Percentiles rank a stretch among this genome's conserved stretches.
Conservation (phyloP, 2,888 invertebrate species). For the Azorinus chamasolen region DNA sequence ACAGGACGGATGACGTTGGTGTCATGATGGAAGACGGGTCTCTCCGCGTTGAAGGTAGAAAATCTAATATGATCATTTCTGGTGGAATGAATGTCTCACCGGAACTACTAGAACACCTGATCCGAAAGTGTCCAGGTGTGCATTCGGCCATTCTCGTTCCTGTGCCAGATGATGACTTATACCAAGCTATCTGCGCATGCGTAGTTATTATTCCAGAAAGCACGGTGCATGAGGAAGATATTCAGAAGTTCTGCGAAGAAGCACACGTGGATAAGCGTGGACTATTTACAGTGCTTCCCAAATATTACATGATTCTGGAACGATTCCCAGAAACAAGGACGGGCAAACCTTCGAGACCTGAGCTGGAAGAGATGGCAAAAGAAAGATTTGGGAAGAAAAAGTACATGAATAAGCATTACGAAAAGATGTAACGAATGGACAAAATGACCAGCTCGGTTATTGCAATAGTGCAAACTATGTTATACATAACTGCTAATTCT, state of each 20-base stretch:
- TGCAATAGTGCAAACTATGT: no score
- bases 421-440: no score
- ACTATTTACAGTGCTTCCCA: conserved; percentile 52
- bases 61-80: conserved; percentile 38
- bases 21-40: conserved; percentile 22
- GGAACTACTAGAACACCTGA: conserved; percentile 27
- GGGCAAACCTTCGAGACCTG: conserved; percentile 44
- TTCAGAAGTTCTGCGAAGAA: conserved; percentile 35
- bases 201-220: conserved; percentile 41
- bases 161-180: conserved; percentile 50
- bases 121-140: conserved; percentile 25
- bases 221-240: conserved; percentile 41
- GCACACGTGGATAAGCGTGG: conserved; percentile 42
- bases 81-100: conserved; percentile 44
- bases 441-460: no score
- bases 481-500: no score
- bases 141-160: conserved; percentile 47
- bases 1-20: conserved; percentile 48
- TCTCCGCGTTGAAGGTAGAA: conserved; percentile 43
- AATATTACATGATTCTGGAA: conserved; percentile 51
- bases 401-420: no score
- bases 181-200: conserved; percentile 66
- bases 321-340: conserved; percentile 46
- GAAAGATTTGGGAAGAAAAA: not conserved
- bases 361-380: conserved; percentile 4